Percentiles rank a stretch among this genome's conserved stretches.
These are phyloP conservation scores for Semnornis frantzii DNA, from an alignment of 2,113 vertebrate species.

Conservation along the genomic window DNA sequence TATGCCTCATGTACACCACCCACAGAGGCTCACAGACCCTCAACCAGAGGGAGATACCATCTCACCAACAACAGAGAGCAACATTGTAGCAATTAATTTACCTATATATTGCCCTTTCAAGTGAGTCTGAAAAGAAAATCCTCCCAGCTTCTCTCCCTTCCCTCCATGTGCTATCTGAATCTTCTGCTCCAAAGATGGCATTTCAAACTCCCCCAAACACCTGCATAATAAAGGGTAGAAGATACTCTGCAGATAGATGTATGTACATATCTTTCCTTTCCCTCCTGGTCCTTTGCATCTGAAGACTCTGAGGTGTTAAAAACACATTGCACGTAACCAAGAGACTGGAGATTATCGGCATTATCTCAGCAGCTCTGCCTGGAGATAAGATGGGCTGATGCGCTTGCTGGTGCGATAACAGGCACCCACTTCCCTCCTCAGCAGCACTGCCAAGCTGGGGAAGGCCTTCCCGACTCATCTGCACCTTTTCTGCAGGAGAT, in stretches of 20 bases:
- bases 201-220: constrained; percentile 15
- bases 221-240: constrained; percentile 41
- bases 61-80: background rate
- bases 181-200: background rate
- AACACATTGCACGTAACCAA: background rate
- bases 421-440: background rate
- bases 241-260: background rate
- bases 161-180: background rate
- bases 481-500: background rate
- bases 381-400: background rate
- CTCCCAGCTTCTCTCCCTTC: background rate
- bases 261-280: background rate
- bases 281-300: background rate
- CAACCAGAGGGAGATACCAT: background rate
- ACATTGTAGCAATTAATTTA: background rate
- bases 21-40: background rate
- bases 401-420: background rate
- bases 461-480: rapidly evolving
- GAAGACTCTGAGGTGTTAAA: background rate
- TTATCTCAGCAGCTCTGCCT: background rate
- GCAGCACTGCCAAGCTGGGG: background rate
- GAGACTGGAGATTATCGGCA: background rate
- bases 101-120: background rate
- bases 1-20: background rate
- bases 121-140: background rate